Base-by-base conservation (phyloP, 2,113 vertebrate species). In the Conger conger region DNA sequence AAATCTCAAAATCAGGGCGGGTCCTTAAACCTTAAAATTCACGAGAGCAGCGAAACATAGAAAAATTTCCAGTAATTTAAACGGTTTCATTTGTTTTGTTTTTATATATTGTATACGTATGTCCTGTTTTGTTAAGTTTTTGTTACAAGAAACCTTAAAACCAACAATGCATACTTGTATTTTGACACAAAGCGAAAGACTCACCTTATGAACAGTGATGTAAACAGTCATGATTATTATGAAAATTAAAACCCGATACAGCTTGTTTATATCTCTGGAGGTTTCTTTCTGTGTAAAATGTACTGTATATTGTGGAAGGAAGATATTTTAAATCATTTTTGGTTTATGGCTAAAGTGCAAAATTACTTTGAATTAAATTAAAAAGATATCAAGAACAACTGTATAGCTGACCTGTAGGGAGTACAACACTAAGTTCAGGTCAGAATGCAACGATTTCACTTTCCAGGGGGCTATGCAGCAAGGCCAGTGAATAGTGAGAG, bases 1-100 rank as follows among this genome's bases (percentile, higher is more conserved):
- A 82, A 84, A 85, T 80, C 23, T 77, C 54, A 76, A 86, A 88
- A 83, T 89, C 87, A 89, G 87, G 91, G 91, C 89, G 90, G 92
- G 90, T 92, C 91, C 91, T 93, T 88, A 85, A 89, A 87, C 86
- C 86, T 82, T 89, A 90, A 91, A 91, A 92, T 91, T 89, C 80
- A 83, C 89, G 92, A 92, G 93, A 91, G 92, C 92, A 92, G 91
- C 90, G 89, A 89, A 84, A 89, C 82, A 30, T 42, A 83, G 82
- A 87, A 82, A 87, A 84, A 84, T 83, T 78, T 76, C 80, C 81
- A 42, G 90, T 88, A 84, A 90, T 89, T 91, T 90, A 91, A 90
- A 84, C 18, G 0, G 86, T 82, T 86, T 88, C 36, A 82, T 87
- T 87, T 83, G 89, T 88, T 77, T 88, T n/a, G n/a, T n/a, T 89